Conservation (phyloP, 2,888 invertebrate species). For the Dorcus parallelipipedus region DNA sequence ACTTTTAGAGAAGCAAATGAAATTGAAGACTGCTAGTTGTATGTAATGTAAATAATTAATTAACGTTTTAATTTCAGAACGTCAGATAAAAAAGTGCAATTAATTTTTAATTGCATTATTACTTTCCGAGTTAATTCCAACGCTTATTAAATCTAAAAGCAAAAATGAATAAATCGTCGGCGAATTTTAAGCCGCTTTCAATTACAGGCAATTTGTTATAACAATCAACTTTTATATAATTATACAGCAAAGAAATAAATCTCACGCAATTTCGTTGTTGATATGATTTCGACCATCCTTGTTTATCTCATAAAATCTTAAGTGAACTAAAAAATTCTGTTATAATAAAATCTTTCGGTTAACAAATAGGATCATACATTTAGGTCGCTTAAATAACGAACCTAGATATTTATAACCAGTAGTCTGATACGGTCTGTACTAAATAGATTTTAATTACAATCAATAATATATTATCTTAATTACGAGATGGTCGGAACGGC, state of each 20-base stretch:
- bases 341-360: conserved; percentile 18
- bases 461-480: conserved; percentile 45
- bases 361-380: conserved; percentile 28
- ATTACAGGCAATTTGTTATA: conserved; percentile 16
- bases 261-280: conserved; percentile 2
- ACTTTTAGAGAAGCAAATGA: too few relatives aligned
- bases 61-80: too few relatives aligned
- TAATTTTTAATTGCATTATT: too few relatives aligned
- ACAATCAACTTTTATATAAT: conserved; percentile 19
- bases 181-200: conserved; percentile 1
- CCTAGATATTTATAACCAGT: conserved; percentile 29
- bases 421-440: conserved; percentile 33
- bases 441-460: conserved; percentile 46
- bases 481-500: conserved; percentile 29
- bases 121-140: too few relatives aligned
- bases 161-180: too few relatives aligned
- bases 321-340: not conserved
- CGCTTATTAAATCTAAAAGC: too few relatives aligned
- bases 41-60: too few relatives aligned
- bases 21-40: too few relatives aligned
- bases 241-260: conserved; percentile 17
- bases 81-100: too few relatives aligned
- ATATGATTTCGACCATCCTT: not conserved
- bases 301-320: not conserved
- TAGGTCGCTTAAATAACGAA: conserved; percentile 22